These are phyloP conservation scores for Branchipolynoe longqiensis DNA, from an alignment of 2,888 invertebrate genomes.

Conservation along the genomic window DNA sequence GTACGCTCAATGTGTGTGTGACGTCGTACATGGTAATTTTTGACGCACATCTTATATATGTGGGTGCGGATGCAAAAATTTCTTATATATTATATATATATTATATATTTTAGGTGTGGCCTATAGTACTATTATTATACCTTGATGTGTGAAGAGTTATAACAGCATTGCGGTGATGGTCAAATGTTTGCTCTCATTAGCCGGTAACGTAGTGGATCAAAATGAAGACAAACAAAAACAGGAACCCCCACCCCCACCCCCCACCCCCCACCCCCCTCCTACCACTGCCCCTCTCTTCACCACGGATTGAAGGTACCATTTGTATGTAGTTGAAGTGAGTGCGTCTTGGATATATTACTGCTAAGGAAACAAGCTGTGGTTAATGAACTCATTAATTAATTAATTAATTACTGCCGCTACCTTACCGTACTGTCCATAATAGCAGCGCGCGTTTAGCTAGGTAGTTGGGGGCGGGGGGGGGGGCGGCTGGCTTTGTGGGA, in stretches of 20 bases:
- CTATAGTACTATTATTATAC: conserved; percentile 14
- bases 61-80: conserved; percentile 56
- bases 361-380: conserved; percentile 35
- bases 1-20: conserved; percentile 51
- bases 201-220: background rate
- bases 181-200: background rate
- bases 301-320: conserved; percentile 15
- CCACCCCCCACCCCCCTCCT: no score
- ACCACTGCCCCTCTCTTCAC: no score
- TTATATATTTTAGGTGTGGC: conserved; percentile 57
- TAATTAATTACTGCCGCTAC: no score
- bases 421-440: conserved; percentile 21
- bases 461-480: no score
- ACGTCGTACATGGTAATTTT: conserved; percentile 44
- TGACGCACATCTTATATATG: conserved; percentile 54
- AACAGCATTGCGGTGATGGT: conserved; percentile 33
- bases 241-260: no score
- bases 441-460: background rate
- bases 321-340: conserved; percentile 18
- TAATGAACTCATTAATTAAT: background rate
- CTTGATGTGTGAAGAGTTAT: conserved; percentile 39
- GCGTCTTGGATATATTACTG: conserved; percentile 4
- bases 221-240: no score
- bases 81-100: conserved; percentile 46
- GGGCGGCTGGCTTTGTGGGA: no score